phyloP scores from a whole-genome alignment of 2,797 vertebrate species.

The Heliangelus exortis region DNA sequence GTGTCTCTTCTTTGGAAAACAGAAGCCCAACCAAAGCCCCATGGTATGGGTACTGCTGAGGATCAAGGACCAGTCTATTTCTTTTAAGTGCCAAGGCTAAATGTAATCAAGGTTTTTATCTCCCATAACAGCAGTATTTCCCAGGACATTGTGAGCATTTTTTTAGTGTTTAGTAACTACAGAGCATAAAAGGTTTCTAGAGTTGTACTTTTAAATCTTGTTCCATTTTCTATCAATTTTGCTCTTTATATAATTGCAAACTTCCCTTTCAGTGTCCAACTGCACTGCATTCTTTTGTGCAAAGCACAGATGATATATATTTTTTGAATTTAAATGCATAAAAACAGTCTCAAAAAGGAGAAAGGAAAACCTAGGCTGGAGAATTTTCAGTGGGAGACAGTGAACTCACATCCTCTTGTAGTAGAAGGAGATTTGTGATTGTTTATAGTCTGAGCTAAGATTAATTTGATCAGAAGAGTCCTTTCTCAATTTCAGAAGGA shows the following conservation, averaged over 20 bases:
- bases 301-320: neutral
- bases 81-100: neutral
- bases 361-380: neutral
- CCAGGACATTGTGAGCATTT: neutral
- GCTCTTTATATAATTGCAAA: neutral
- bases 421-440: neutral
- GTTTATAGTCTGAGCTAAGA: neutral
- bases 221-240: accelerated
- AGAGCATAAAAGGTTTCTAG: neutral
- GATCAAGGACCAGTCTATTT: neutral
- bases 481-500: neutral
- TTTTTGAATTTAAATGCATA: neutral
- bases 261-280: neutral
- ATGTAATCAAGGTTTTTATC: accelerated
- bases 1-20: neutral
- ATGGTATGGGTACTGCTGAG: neutral
- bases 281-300: neutral
- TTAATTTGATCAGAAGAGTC: neutral
- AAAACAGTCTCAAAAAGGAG: neutral
- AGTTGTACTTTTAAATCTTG: neutral
- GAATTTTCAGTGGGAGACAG: neutral
- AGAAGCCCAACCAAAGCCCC: accelerated
- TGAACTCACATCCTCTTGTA: neutral
- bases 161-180: neutral
- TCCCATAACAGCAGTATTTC: neutral